Percentiles rank a stretch among this genome's conserved stretches.
Evolutionary conservation across 2,888 invertebrate genomes (phyloP).

Genomic region (Ptychoptera albimana): DNA sequence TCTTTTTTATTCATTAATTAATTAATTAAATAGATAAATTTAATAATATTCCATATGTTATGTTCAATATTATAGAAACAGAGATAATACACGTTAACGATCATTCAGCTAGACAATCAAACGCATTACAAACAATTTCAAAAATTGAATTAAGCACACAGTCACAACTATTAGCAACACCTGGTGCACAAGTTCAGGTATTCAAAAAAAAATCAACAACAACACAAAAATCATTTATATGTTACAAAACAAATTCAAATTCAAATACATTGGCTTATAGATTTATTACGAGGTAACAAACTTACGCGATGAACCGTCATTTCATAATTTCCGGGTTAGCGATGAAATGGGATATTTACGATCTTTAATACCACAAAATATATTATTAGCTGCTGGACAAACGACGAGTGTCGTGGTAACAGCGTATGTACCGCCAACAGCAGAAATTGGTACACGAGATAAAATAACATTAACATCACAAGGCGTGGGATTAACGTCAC

Average conservation of each 20-base stretch:
- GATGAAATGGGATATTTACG: slow-evolving; percentile 41
- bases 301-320: slow-evolving; percentile 38
- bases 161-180: slow-evolving; percentile 30
- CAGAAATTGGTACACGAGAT: slow-evolving; percentile 39
- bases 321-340: slow-evolving; percentile 41
- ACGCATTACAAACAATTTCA: slow-evolving; percentile 14
- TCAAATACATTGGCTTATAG: slow-evolving; percentile 14
- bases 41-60: too few species aligned
- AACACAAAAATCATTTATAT: too few species aligned
- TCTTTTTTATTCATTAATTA: too few species aligned
- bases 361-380: slow-evolving; percentile 34
- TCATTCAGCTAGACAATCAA: slow-evolving; percentile 7
- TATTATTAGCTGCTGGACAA: slow-evolving; percentile 23
- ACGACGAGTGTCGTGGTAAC: slow-evolving; percentile 40
- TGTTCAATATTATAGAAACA: too few species aligned
- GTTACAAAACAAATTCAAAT: too few species aligned
- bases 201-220: slow-evolving; percentile 15
- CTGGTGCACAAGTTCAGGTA: slow-evolving; percentile 19
- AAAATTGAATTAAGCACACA: slow-evolving; percentile 32
- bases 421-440: slow-evolving; percentile 30
- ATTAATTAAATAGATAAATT: too few species aligned
- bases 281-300: slow-evolving; percentile 62
- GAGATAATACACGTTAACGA: too few species aligned
- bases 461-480: slow-evolving; percentile 44
- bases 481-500: slow-evolving; percentile 26